phyloP scores from a whole-genome alignment of 2,888 invertebrate genomes.

The Dryomyza anilis region DNA sequence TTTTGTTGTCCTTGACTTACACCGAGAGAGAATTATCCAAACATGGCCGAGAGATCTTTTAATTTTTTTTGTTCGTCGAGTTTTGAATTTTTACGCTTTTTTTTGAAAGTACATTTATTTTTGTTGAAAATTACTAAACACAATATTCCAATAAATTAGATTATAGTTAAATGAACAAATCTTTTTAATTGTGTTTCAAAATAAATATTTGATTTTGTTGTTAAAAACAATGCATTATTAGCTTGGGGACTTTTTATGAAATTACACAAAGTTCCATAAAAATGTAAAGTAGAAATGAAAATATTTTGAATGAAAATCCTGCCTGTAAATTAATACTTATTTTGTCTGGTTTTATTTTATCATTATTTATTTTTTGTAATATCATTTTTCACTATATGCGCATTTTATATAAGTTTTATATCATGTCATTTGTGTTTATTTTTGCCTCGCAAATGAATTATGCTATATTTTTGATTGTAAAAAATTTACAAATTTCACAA shows the following conservation, averaged over 20 bases:
- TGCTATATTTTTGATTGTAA: not conserved
- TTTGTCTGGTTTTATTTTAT: slow-evolving; percentile 38
- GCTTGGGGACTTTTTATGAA: slow-evolving; percentile 8
- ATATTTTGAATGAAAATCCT: slow-evolving; percentile 46
- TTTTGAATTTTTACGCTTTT: slow-evolving; percentile 36
- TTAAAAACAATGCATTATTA: slow-evolving; percentile 2
- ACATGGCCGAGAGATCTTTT: slow-evolving; percentile 57
- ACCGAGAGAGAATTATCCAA: slow-evolving; percentile 61
- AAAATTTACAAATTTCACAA: slow-evolving; percentile 13
- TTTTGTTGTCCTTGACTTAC: slow-evolving; percentile 57
- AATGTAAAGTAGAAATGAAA: too few species aligned
- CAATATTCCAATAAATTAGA: not conserved
- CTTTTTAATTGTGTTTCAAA: slow-evolving; percentile 37
- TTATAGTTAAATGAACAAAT: not conserved
- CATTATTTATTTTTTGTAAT: slow-evolving; percentile 17
- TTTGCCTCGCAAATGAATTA: not conserved
- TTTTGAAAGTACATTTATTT: slow-evolving; percentile 39
- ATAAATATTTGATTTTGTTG: slow-evolving; percentile 11
- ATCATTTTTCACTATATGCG: slow-evolving; percentile 23
- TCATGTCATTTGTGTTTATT: slow-evolving; percentile 21
- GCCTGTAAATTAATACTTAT: slow-evolving; percentile 56
- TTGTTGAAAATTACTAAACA: slow-evolving; percentile 30
- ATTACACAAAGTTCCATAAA: slow-evolving; percentile 20
- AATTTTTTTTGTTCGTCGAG: slow-evolving; percentile 38
- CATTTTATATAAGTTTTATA: slow-evolving; percentile 30